Percentiles rank a stretch among this genome's conserved stretches.
Evolutionary conservation across 2,113 vertebrate genomes (phyloP).

Genomic region (Pseudorasbora parva): DNA sequence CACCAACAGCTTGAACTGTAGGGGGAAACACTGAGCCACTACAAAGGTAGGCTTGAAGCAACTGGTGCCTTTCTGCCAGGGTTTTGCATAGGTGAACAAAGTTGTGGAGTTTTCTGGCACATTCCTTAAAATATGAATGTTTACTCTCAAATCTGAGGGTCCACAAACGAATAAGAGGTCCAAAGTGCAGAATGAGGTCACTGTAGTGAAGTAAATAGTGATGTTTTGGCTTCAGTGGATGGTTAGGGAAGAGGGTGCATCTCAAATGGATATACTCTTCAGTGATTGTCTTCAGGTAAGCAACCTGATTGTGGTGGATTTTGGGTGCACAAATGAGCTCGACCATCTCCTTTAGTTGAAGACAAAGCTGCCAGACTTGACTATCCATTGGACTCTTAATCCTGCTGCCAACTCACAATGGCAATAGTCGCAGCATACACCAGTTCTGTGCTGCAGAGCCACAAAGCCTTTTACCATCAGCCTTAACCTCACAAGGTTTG

Average conservation of each 20-base stretch:
- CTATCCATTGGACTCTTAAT: background rate
- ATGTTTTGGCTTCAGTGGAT: background rate
- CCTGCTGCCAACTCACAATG: background rate
- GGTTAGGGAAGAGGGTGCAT: background rate
- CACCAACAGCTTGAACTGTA: background rate
- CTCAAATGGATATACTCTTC: background rate
- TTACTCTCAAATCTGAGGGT: slow-evolving; percentile 11
- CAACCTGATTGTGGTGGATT: background rate
- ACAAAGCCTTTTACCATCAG: slow-evolving; percentile 12
- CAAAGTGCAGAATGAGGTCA: background rate
- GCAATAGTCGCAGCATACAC: background rate
- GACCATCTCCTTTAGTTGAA: background rate
- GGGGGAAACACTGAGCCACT: background rate
- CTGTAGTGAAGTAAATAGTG: background rate
- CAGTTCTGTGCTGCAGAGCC: slow-evolving; percentile 22
- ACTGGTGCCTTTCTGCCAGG: background rate
- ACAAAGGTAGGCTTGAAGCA: background rate
- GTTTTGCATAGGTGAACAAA: background rate
- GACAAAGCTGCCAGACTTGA: background rate
- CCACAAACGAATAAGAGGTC: background rate
- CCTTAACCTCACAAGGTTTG: slow-evolving; percentile 15
- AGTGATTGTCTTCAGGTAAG: background rate
- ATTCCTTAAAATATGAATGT: slow-evolving; percentile 14
- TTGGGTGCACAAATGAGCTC: background rate
- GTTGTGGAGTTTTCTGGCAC: background rate